These are phyloP conservation scores for Acronicta aceris DNA, from an alignment of 2,888 invertebrate species.

Conservation along the genomic window DNA sequence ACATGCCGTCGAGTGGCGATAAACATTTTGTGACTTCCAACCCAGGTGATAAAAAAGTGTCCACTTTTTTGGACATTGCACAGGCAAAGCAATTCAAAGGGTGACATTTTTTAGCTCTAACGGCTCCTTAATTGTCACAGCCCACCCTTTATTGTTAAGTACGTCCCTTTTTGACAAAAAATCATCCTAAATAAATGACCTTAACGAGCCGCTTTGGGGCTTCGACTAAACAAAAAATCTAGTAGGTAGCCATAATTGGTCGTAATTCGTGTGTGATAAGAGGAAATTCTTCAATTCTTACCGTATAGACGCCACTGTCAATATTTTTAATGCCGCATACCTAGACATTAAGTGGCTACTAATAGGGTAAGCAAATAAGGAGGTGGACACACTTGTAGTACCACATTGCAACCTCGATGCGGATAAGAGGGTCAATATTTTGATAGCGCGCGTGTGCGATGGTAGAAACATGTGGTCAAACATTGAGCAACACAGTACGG, in stretches of 20 bases:
- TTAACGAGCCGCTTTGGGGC: conserved; percentile 74
- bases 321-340: conserved; percentile 80
- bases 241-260: conserved; percentile 75
- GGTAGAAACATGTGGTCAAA: conserved; percentile 86
- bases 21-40: conserved; percentile 89
- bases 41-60: conserved; percentile 86
- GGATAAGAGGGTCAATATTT: conserved; percentile 88
- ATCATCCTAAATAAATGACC: conserved; percentile 81
- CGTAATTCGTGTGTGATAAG: conserved; percentile 78
- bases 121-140: conserved; percentile 84
- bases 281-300: conserved; percentile 71
- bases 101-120: conserved; percentile 87
- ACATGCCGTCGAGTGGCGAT: conserved; percentile 86
- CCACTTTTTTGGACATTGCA: conserved; percentile 82
- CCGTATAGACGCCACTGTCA: conserved; percentile 72
- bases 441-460: conserved; percentile 81
- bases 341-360: conserved; percentile 79
- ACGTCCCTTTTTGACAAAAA: conserved; percentile 80
- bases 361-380: conserved; percentile 83
- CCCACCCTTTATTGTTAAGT: conserved; percentile 82
- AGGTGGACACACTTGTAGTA: conserved; percentile 78
- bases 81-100: conserved; percentile 79
- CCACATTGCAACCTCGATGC: conserved; percentile 79
- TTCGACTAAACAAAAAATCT: conserved; percentile 69
- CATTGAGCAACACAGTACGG: conserved; percentile 82